Conservation (phyloP, 2,797 vertebrate genomes). For the Anguilla megastoma region DNA sequence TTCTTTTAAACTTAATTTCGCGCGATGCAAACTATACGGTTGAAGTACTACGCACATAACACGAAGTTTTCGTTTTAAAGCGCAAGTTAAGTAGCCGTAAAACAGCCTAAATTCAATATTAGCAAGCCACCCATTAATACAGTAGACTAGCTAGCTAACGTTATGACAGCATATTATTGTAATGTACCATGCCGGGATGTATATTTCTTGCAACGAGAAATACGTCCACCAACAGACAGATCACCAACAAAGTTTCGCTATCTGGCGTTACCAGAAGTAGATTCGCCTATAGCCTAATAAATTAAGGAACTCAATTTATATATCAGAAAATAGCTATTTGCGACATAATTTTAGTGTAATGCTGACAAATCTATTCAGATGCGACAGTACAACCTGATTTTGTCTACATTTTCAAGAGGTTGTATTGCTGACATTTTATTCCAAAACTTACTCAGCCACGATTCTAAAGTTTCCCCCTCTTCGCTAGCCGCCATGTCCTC, state of each 20-base stretch:
- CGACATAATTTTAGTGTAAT: neutral
- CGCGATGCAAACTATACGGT: neutral
- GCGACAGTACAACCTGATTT: neutral
- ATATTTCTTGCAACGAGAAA: neutral
- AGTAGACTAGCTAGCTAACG: neutral
- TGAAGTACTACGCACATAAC: neutral
- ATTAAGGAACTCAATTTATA: constrained; percentile 1
- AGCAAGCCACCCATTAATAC: neutral
- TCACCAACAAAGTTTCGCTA: neutral
- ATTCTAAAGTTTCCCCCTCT: constrained; percentile 56
- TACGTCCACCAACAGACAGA: neutral
- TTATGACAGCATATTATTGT: neutral
- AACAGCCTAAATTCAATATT: neutral
- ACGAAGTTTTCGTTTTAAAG: neutral
- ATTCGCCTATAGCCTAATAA: too few species aligned
- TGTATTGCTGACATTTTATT: neutral
- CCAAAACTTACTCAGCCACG: constrained; percentile 67
- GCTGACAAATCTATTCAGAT: neutral
- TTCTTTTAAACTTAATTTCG: neutral
- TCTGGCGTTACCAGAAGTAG: neutral
- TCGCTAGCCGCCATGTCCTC: constrained; percentile 63
- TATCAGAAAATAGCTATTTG: neutral
- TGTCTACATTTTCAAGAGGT: neutral
- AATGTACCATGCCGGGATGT: neutral
- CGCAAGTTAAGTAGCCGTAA: neutral